Evolutionary conservation across 2,797 vertebrate genomes (phyloP).

Genomic region (Pelodytes ibericus): DNA sequence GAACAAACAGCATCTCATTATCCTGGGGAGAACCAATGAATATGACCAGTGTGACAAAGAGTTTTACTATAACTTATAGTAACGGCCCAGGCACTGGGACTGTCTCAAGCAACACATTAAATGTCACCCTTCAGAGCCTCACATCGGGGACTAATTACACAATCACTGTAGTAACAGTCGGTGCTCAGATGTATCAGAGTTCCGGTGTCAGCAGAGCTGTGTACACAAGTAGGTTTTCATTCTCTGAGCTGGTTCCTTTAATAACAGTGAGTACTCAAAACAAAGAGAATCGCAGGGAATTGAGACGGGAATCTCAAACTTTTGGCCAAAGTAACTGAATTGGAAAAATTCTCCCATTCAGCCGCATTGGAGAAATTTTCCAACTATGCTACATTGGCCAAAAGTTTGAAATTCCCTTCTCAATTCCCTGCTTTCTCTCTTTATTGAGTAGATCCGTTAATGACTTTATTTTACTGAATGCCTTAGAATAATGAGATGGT

Average conservation of each 20-base stretch:
- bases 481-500: no score
- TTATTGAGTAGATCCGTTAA: no score
- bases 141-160: constrained; percentile 14
- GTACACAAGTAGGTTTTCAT: constrained; percentile 12
- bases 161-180: constrained; percentile 23
- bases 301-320: neutral
- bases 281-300: neutral
- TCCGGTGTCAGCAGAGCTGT: neutral
- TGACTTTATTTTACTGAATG: no score
- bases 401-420: no score
- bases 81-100: neutral
- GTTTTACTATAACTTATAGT: constrained; percentile 6
- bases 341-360: no score
- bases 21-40: constrained; percentile 5
- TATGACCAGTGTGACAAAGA: constrained; percentile 17
- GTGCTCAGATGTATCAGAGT: constrained; percentile 5
- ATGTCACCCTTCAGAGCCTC: constrained; percentile 8
- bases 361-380: no score
- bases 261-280: no score
- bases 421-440: no score
- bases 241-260: neutral
- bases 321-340: no score
- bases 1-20: neutral
- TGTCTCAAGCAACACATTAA: neutral
- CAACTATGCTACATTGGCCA: no score